Base-by-base conservation (phyloP, 1,140 invertebrate genomes). In the Atopsyche davidsoni region DNA sequence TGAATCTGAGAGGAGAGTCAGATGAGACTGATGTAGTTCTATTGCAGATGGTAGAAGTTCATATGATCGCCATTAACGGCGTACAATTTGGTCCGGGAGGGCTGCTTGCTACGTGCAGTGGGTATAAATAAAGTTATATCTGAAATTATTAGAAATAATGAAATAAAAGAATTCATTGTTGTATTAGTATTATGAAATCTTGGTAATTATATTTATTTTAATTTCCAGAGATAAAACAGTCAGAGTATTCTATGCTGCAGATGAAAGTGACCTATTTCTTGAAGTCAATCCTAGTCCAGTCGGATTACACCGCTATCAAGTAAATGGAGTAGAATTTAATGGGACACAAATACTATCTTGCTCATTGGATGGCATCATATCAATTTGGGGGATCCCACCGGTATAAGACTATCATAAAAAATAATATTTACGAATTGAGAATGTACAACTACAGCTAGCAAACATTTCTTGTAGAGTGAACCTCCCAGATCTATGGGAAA, bases 261-360 rank as follows among this genome's bases (percentile, higher is more conserved):
- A 69, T 19, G 62, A 69, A 25, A 49, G 43, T 0, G 61, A 66
- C 3, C 57, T 58, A 14, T 67, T 75, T 51, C 64, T 68, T 22
- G 76, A 80, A 56, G 62, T 73, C 46, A 52, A 59, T 19, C 66
- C 64, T 46, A 76, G 76, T 34, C 77, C 74, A 2, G 62, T 79
- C 17, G 75, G 75, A 32, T 72, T 67, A 11, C 81, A 83, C 55
- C 75, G 75, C n/a, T 83, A 82, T 53, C 69, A 77, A 21, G 73
- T 83, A 24, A 81, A 82, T 63, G 67, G 76, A 38, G 70, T 83
- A 10, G 77, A 80, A 40, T 86, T 88, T 24, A 75, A 80, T 4
- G 75, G 76, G 59, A 79, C 80, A n/a, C 74, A 65, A 9, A 70
- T 78, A 46, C 62, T 89, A 18, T 80, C 85, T 11, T 84, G 81